phyloP scores from a whole-genome alignment of 2,797 vertebrate species.

The Ceyx erithaca region DNA sequence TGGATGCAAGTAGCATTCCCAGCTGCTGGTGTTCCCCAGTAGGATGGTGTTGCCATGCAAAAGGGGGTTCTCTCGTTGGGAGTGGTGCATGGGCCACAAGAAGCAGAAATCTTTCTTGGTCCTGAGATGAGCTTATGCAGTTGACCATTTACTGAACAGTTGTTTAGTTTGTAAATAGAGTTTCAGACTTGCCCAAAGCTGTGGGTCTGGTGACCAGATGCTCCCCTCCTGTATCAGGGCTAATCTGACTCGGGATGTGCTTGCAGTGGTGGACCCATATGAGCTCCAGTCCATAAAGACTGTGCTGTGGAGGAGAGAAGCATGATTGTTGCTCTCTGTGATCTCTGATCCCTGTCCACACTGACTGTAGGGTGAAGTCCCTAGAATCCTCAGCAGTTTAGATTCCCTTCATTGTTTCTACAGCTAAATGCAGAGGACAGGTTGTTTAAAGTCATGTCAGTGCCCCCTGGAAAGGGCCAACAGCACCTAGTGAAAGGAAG shows the following conservation, averaged over 20 bases:
- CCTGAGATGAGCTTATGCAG: not conserved
- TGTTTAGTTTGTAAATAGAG: not conserved
- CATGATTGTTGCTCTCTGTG: not conserved
- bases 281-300: not conserved
- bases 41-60: fast-evolving
- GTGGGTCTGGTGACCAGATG: not conserved
- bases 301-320: fast-evolving
- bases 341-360: not conserved
- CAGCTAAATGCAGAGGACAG: not conserved
- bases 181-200: not conserved
- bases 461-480: not conserved
- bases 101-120: not conserved
- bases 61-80: not conserved
- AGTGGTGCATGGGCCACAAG: not conserved
- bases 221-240: not conserved
- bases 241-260: not conserved
- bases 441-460: not conserved
- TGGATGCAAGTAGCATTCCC: not conserved
- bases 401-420: not conserved
- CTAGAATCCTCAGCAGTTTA: not conserved
- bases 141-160: not conserved
- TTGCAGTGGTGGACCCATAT: fast-evolving
- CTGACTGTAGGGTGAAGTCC: fast-evolving
- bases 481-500: not conserved
- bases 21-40: not conserved